A percentile compares a stretch with the other conserved stretches of the same genome.
Evolutionary conservation across 2,113 vertebrate species (phyloP).

Genomic region (Corythaeola cristata): DNA sequence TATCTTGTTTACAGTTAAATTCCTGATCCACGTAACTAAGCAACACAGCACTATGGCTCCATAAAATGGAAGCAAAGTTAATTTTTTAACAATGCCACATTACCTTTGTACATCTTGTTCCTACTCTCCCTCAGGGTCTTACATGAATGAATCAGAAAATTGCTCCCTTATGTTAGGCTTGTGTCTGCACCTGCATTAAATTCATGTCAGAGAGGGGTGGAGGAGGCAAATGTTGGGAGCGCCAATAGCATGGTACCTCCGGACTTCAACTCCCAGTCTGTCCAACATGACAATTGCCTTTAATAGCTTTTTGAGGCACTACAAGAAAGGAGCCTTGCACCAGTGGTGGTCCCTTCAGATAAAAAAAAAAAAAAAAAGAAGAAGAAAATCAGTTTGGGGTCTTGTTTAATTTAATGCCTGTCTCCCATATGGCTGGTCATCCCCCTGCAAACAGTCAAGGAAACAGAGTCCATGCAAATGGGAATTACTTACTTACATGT

Average conservation of each 20-base stretch:
- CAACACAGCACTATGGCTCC: conserved; percentile 18
- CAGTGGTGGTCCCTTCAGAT: conserved; percentile 52
- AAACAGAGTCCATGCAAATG: background rate
- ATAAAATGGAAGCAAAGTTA: conserved; percentile 70
- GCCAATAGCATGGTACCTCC: conserved; percentile 64
- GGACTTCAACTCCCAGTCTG: conserved; percentile 51
- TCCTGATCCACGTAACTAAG: conserved; percentile 15
- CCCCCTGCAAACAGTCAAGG: background rate
- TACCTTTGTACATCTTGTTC: conserved; percentile 76
- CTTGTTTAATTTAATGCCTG: background rate
- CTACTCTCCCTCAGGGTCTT: conserved; percentile 77
- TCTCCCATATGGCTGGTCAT: background rate
- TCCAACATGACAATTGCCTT: conserved; percentile 49
- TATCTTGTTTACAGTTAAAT: conserved; percentile 50
- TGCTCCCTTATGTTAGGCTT: conserved; percentile 76
- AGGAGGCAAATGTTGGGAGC: conserved; percentile 61
- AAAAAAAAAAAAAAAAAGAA: background rate
- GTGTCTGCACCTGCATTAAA: conserved; percentile 79
- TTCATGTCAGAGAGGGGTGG: conserved; percentile 70
- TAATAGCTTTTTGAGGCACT: conserved; percentile 55
- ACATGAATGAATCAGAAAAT: conserved; percentile 81
- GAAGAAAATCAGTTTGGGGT: background rate
- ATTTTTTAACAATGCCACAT: conserved; percentile 74
- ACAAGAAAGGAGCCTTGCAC: background rate
- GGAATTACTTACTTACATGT: background rate